phyloP scores from a whole-genome alignment of 1,140 invertebrate species.

The Drosophila carrolli region DNA sequence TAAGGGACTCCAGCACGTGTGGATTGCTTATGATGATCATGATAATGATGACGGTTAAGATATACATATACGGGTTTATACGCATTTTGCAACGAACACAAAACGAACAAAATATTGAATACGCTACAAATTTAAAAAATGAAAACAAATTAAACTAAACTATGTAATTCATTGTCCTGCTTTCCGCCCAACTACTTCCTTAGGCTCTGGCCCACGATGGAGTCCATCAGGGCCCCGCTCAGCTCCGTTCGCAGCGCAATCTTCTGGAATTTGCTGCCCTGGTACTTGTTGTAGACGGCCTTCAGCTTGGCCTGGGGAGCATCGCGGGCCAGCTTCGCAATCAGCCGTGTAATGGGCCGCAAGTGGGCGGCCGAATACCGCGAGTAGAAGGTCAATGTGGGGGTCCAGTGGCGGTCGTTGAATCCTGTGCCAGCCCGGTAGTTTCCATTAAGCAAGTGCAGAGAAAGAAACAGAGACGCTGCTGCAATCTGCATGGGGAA shows the following conservation, averaged over 20 bases:
- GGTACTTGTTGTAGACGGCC: constrained; percentile 88
- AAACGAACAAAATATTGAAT: constrained; percentile 59
- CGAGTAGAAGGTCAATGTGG: constrained; percentile 88
- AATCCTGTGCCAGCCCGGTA: constrained; percentile 73
- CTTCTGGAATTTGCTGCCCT: constrained; percentile 86
- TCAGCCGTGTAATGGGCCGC: constrained; percentile 86
- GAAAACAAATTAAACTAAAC: constrained; percentile 78
- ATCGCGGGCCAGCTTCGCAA: constrained; percentile 86
- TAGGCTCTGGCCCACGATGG: constrained; percentile 56
- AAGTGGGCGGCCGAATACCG: constrained; percentile 87
- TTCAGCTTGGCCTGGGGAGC: constrained; percentile 87
- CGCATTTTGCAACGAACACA: constrained; percentile 37
- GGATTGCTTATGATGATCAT: constrained; percentile 18
- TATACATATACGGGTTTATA: constrained; percentile 14
- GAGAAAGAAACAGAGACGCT: constrained; percentile 86
- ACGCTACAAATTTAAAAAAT: constrained; percentile 69
- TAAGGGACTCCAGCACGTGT: constrained; percentile 25
- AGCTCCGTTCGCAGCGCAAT: constrained; percentile 87
- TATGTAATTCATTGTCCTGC: constrained; percentile 3
- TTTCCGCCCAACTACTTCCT: constrained; percentile 37
- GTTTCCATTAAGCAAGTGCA: constrained; percentile 85
- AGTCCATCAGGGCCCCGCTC: constrained; percentile 82
- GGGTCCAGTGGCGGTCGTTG: constrained; percentile 86
- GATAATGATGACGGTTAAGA: constrained; percentile 24
- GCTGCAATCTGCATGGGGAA: constrained; percentile 82